phyloP scores from a whole-genome alignment of 2,888 invertebrate genomes.

The Nymphalis polychloros region DNA sequence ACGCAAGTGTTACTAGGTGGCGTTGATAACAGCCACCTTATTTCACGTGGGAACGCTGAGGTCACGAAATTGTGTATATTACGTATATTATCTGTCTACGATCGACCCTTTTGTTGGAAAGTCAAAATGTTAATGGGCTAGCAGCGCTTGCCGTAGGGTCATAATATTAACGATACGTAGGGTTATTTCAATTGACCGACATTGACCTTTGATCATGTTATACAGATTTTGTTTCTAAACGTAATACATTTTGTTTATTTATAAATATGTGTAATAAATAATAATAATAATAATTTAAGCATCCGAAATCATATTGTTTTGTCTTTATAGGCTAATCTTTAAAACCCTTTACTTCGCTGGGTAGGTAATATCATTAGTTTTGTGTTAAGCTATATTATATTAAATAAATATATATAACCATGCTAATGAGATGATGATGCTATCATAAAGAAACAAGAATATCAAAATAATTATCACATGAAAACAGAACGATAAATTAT shows the following conservation, averaged over 20 bases:
- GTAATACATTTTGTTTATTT: neutral
- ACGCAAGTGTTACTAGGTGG: conserved; percentile 49
- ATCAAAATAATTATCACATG: too few relatives aligned
- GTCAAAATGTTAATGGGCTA: conserved; percentile 63
- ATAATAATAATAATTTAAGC: too few relatives aligned
- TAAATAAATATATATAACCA: too few relatives aligned
- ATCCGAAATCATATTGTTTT: too few relatives aligned
- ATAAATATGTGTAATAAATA: neutral
- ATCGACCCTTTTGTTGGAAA: conserved; percentile 53
- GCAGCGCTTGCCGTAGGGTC: conserved; percentile 44
- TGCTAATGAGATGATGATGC: too few relatives aligned
- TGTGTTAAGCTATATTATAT: too few relatives aligned
- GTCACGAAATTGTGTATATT: conserved; percentile 46
- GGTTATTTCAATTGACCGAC: conserved; percentile 32
- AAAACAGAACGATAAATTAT: too few relatives aligned
- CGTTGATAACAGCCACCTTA: conserved; percentile 49
- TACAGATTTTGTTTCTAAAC: neutral
- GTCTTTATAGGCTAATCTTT: too few relatives aligned
- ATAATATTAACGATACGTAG: conserved; percentile 49
- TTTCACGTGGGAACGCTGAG: conserved; percentile 53
- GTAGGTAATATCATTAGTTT: too few relatives aligned
- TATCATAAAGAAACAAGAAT: too few relatives aligned
- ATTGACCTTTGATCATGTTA: conserved; percentile 16
- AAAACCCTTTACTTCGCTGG: too few relatives aligned
- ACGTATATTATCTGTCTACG: conserved; percentile 54